phyloP scores from a whole-genome alignment of 2,888 invertebrate genomes.

The Nysson spinosus region DNA sequence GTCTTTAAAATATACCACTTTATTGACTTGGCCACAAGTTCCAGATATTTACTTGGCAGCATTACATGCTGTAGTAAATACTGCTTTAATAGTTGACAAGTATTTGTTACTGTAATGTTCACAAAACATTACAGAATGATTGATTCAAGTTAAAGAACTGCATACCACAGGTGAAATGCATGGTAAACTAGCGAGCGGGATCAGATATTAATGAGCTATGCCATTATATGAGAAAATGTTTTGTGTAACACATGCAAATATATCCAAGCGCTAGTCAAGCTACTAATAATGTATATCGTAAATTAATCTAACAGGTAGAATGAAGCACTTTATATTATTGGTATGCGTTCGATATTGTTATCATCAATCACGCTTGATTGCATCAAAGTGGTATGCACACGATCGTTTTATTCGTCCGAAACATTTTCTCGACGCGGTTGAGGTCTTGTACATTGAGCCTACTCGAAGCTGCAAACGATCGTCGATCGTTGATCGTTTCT shows the following conservation, averaged over 20 bases:
- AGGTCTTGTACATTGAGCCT: conserved; percentile 26
- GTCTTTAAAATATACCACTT: too few relatives aligned
- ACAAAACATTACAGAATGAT: conserved; percentile 2
- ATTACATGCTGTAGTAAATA: too few relatives aligned
- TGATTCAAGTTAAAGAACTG: conserved; percentile 3
- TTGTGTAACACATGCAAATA: conserved; percentile 6
- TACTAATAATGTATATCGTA: neutral
- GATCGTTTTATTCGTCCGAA: conserved; percentile 27
- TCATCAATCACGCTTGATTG: conserved; percentile 23
- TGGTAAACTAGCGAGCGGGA: conserved; percentile 52
- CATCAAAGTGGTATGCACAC: conserved; percentile 12
- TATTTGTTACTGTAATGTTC: conserved; percentile 10
- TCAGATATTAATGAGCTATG: conserved; percentile 10
- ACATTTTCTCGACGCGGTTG: conserved; percentile 51
- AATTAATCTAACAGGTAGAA: neutral
- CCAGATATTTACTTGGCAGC: too few relatives aligned
- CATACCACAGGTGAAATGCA: conserved; percentile 36
- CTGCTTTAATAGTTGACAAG: neutral
- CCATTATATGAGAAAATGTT: conserved; percentile 52
- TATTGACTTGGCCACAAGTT: too few relatives aligned
- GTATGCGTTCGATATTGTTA: conserved; percentile 15
- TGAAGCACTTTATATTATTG: neutral
- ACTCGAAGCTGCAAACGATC: conserved; percentile 39
- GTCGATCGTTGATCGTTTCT: conserved; percentile 43
- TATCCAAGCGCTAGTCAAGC: neutral